Conservation (phyloP, 2,888 invertebrate species). For the Dioctria rufipes region DNA sequence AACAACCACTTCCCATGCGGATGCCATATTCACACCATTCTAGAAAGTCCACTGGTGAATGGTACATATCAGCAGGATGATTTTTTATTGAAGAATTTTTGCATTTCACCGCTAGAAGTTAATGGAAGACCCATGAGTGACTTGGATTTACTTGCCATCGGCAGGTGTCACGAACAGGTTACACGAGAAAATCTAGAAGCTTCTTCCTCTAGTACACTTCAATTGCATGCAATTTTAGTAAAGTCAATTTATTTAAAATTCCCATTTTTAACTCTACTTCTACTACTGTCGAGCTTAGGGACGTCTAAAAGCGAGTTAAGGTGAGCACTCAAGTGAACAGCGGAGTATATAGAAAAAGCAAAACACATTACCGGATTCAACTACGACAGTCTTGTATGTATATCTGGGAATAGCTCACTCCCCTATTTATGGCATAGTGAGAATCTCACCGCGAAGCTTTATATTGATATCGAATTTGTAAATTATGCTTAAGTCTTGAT, state of each 20-base stretch:
- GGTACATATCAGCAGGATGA: slow-evolving; percentile 75
- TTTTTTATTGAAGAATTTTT: slow-evolving; percentile 84
- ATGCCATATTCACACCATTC: slow-evolving; percentile 84
- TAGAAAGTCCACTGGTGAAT: slow-evolving; percentile 83
- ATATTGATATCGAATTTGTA: slow-evolving; percentile 25
- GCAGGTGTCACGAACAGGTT: slow-evolving; percentile 79
- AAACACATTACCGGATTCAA: neutral
- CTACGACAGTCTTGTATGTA: slow-evolving; percentile 1
- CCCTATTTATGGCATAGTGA: slow-evolving; percentile 19
- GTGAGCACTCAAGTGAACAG: slow-evolving; percentile 20
- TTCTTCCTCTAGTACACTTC: slow-evolving; percentile 64
- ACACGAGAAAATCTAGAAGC: slow-evolving; percentile 78
- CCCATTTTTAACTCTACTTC: slow-evolving; percentile 29
- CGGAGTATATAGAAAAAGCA: neutral
- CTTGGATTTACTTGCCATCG: slow-evolving; percentile 78
- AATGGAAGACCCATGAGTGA: slow-evolving; percentile 84
- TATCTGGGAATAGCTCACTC: neutral
- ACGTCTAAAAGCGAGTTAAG: neutral
- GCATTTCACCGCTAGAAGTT: slow-evolving; percentile 88
- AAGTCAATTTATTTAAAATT: slow-evolving; percentile 53
- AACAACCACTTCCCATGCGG: slow-evolving; percentile 91
- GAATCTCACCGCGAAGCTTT: slow-evolving; percentile 1
- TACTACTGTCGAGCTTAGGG: neutral
- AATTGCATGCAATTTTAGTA: slow-evolving; percentile 34
- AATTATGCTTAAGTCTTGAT: neutral